Evolutionary conservation across 2,888 invertebrate genomes (phyloP).

Genomic region (Notodonta ziczac): DNA sequence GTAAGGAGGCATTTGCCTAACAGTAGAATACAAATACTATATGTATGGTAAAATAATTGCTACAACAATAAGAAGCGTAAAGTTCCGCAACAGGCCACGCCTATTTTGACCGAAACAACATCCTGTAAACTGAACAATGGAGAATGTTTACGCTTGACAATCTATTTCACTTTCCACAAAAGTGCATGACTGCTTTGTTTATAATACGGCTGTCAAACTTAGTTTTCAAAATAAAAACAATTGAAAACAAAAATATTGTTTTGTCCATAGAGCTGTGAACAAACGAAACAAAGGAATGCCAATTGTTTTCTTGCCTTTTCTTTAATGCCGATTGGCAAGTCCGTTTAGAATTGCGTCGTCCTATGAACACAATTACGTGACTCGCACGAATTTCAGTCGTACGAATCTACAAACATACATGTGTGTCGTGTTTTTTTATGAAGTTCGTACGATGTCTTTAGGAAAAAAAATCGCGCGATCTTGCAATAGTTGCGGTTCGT

Average conservation of each 20-base stretch:
- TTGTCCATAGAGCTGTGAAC: background rate
- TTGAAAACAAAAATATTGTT: background rate
- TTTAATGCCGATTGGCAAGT: background rate
- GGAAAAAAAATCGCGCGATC: too few species aligned
- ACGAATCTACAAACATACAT: too few species aligned
- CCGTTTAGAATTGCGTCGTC: background rate
- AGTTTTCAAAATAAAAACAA: background rate
- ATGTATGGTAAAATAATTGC: background rate
- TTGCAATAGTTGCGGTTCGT: too few species aligned
- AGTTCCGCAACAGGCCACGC: background rate
- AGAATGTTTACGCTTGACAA: conserved; percentile 1
- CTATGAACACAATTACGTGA: too few species aligned
- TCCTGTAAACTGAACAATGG: background rate
- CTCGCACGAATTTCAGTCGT: too few species aligned
- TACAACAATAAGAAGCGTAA: background rate
- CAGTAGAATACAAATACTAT: background rate
- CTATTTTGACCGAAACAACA: background rate
- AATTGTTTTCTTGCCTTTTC: background rate
- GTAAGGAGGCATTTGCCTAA: too few species aligned
- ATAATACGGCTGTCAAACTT: background rate
- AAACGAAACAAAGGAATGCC: background rate
- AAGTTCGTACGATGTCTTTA: too few species aligned
- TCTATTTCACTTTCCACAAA: conserved; percentile 1
- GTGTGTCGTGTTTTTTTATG: too few species aligned
- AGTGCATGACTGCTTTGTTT: background rate